Conservation (phyloP, 2,113 vertebrate genomes). For the Callipepla californica region DNA sequence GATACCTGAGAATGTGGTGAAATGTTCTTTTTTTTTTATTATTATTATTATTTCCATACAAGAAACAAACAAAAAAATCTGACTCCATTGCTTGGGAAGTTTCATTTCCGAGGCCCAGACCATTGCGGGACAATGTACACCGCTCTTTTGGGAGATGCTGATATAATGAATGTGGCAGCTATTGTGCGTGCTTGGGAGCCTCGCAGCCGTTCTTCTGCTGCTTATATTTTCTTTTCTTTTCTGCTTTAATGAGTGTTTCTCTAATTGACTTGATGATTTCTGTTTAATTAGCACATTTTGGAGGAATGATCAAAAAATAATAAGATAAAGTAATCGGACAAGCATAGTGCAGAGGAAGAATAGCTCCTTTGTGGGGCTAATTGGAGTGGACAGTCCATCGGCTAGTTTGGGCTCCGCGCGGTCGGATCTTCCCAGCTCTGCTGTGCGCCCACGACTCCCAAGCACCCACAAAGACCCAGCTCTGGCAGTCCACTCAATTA, state of each 20-base stretch:
- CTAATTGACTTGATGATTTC: conserved; percentile 81
- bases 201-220: conserved; percentile 51
- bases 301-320: conserved; percentile 74
- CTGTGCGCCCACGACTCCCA: conserved; percentile 42
- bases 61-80: not conserved
- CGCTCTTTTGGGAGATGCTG: conserved; percentile 13
- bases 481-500: conserved; percentile 53
- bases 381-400: conserved; percentile 74
- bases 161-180: conserved; percentile 55
- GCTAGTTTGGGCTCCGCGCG: conserved; percentile 69
- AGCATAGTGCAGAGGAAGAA: conserved; percentile 73
- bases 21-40: not conserved
- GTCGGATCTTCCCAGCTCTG: conserved; percentile 61
- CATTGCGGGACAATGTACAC: not conserved
- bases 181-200: conserved; percentile 64
- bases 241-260: conserved; percentile 75
- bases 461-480: conserved; percentile 30
- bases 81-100: not conserved
- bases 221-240: conserved; percentile 51
- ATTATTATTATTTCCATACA: no score
- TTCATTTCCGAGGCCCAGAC: not conserved
- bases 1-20: not conserved
- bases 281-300: conserved; percentile 83
- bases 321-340: conserved; percentile 79
- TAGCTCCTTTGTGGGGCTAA: conserved; percentile 75